These are phyloP conservation scores for Orchesella flavescens DNA, from an alignment of 2,888 invertebrate species.

Conservation along the genomic window DNA sequence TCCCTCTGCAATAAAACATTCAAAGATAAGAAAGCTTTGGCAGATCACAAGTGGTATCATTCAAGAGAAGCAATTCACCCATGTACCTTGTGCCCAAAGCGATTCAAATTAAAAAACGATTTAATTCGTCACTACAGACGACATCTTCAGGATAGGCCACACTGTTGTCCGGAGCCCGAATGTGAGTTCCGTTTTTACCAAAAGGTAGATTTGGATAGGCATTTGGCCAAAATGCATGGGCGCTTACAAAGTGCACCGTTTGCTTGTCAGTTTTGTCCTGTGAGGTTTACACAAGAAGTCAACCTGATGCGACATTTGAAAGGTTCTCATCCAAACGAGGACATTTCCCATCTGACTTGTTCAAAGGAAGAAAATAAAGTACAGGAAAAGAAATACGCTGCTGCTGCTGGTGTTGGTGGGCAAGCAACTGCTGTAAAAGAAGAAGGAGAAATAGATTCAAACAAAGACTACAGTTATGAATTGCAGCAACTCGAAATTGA, in stretches of 20 bases:
- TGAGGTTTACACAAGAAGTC: conserved; percentile 36
- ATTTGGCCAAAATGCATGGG: conserved; percentile 40
- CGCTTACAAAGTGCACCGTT: background rate
- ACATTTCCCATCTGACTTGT: conserved; percentile 32
- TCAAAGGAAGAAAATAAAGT: conserved; percentile 27
- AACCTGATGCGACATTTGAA: conserved; percentile 43
- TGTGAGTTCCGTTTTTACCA: conserved; percentile 51
- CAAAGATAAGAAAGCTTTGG: conserved; percentile 55
- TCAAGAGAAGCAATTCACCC: conserved; percentile 40
- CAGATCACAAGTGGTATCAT: conserved; percentile 60
- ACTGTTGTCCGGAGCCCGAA: conserved; percentile 28
- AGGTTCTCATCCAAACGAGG: conserved; percentile 31
- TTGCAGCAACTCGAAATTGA: conserved; percentile 57
- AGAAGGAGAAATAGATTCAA: background rate
- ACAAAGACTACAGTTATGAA: conserved; percentile 50
- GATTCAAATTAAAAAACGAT: conserved; percentile 60
- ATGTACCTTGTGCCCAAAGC: conserved; percentile 48
- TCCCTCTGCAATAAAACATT: conserved; percentile 40
- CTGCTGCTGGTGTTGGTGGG: no score
- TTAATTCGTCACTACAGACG: conserved; percentile 50
- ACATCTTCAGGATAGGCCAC: conserved; percentile 53
- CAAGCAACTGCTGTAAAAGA: no score
- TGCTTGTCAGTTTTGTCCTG: conserved; percentile 43
- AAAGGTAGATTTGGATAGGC: conserved; percentile 41
- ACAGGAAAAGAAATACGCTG: no score